Evolutionary conservation across 2,797 vertebrate species (phyloP).

Genomic region (Strix occidentalis): DNA sequence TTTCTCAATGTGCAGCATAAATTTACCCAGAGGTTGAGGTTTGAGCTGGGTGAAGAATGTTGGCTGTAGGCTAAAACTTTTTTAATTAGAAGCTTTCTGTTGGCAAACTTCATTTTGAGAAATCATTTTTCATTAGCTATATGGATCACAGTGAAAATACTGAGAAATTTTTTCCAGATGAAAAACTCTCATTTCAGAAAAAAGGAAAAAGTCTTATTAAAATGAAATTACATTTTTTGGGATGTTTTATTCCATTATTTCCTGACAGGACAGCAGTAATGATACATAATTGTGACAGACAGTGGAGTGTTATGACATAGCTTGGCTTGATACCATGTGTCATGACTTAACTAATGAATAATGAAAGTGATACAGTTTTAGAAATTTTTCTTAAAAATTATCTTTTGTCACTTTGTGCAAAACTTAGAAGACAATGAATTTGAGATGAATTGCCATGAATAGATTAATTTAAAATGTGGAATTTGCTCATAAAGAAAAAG

Average conservation of each 20-base stretch:
- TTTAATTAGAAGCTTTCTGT: background rate
- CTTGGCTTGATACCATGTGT: background rate
- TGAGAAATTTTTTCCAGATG: background rate
- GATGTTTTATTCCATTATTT: constrained; percentile 23
- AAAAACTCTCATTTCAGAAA: background rate
- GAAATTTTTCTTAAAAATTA: background rate
- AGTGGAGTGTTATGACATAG: background rate
- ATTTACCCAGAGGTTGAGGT: background rate
- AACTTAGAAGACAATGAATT: background rate
- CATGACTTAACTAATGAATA: background rate
- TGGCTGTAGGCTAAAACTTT: background rate
- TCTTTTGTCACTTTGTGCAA: background rate
- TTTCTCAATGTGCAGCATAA: background rate
- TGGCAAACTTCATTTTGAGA: background rate
- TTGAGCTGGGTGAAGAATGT: background rate
- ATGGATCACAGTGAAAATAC: background rate
- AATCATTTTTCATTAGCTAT: background rate
- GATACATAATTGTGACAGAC: background rate
- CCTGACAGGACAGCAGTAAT: background rate
- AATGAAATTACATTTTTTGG: constrained; percentile 9
- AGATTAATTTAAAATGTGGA: background rate
- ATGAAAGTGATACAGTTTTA: background rate
- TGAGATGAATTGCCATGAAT: background rate
- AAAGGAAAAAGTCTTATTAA: background rate
- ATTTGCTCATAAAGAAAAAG: background rate